Conservation (phyloP, 35 echinoderm and acorn worm genomes). For the Apostichopus californicus region DNA sequence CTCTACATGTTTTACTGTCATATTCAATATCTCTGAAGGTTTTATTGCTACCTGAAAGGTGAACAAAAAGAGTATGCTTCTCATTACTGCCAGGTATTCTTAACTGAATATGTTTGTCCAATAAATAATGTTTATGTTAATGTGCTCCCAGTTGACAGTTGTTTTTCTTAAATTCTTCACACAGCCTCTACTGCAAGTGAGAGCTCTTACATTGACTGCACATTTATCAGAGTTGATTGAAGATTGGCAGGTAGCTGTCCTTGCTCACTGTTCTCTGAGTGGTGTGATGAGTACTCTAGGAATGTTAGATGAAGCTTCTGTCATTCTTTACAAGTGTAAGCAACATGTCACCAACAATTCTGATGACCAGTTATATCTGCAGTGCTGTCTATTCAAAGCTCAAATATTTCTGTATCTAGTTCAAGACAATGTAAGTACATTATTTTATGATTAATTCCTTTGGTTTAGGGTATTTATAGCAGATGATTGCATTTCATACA, state of each 20-base stretch:
- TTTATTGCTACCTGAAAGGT: no score
- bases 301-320: constrained; percentile 28
- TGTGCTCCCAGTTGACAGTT: no score
- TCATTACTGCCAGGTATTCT: no score
- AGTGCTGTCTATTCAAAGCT: constrained; percentile 20
- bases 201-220: constrained; percentile 24
- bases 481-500: no score
- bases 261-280: constrained; percentile 41
- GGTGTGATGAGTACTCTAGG: constrained; percentile 30
- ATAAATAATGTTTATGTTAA: no score
- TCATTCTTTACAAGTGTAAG: neutral
- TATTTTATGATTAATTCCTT: no score
- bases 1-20: no score
- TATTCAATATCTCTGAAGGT: no score
- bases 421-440: neutral
- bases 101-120: no score
- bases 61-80: no score
- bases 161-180: neutral
- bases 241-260: neutral
- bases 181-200: constrained; percentile 59
- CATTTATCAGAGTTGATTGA: constrained; percentile 12
- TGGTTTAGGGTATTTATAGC: no score
- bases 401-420: neutral
- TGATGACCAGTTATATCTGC: neutral
- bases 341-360: neutral